These are phyloP conservation scores for Oceanodroma leucorhoa DNA, from an alignment of 2,797 vertebrate species.

Conservation along the genomic window DNA sequence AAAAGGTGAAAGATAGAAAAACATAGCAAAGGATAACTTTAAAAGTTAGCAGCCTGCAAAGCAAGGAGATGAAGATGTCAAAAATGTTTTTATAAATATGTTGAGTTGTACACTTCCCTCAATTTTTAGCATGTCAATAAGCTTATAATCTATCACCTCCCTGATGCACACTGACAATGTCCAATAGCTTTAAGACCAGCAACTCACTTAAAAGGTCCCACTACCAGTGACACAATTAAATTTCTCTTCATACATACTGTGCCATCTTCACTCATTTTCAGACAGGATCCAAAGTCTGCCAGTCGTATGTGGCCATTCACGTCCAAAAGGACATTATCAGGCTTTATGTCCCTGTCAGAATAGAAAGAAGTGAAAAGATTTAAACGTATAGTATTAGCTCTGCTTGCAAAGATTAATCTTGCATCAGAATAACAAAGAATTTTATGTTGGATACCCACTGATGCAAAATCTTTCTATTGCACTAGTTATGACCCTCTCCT, in stretches of 20 bases:
- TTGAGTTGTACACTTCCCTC: not conserved
- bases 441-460: not conserved
- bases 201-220: not conserved
- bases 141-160: not conserved
- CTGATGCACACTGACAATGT: not conserved
- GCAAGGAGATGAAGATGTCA: not conserved
- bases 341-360: conserved; percentile 89
- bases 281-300: conserved; percentile 95
- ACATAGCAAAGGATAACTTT: not conserved
- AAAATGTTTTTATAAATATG: not conserved
- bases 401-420: not conserved
- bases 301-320: conserved; percentile 95
- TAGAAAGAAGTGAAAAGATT: not conserved
- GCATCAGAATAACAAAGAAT: not conserved
- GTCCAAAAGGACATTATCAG: conserved; percentile 94
- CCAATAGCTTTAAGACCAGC: not conserved
- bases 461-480: not conserved
- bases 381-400: not conserved
- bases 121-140: not conserved
- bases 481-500: not conserved
- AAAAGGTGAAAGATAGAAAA: not conserved
- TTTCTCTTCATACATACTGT: conserved; percentile 82
- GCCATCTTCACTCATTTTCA: conserved; percentile 95
- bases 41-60: not conserved
- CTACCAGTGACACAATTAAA: not conserved